Conservation (phyloP, 2,113 vertebrate genomes). For the Sturnira hondurensis region DNA sequence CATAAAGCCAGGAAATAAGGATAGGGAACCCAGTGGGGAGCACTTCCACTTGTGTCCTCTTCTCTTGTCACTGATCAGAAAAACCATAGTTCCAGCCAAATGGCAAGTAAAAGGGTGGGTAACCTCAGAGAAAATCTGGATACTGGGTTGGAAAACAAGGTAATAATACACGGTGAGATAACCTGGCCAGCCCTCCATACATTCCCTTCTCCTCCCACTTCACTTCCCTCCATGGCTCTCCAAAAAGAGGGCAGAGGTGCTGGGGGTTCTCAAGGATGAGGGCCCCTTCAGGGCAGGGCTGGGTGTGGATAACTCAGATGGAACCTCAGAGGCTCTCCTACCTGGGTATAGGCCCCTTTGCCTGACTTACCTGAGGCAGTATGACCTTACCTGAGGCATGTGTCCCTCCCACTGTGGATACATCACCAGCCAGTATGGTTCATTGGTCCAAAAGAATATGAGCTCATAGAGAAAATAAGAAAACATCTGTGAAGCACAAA, state of each 20-base stretch:
- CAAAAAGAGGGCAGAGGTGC: not conserved
- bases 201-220: not conserved
- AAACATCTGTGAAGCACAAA: not conserved
- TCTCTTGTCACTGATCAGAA: not conserved
- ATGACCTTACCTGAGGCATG: not conserved
- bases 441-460: not conserved
- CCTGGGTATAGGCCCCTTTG: not conserved
- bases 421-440: not conserved
- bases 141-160: not conserved
- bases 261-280: not conserved
- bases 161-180: not conserved
- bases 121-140: not conserved
- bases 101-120: not conserved
- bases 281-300: not conserved
- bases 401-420: not conserved
- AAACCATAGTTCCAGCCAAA: not conserved
- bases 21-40: not conserved
- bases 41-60: not conserved
- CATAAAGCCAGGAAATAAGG: not conserved
- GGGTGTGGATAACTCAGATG: not conserved
- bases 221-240: not conserved
- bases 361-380: not conserved
- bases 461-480: not conserved
- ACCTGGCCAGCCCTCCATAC: not conserved
- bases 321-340: not conserved